phyloP scores from a whole-genome alignment of 2,113 vertebrate genomes.

The Jaculus jaculus region DNA sequence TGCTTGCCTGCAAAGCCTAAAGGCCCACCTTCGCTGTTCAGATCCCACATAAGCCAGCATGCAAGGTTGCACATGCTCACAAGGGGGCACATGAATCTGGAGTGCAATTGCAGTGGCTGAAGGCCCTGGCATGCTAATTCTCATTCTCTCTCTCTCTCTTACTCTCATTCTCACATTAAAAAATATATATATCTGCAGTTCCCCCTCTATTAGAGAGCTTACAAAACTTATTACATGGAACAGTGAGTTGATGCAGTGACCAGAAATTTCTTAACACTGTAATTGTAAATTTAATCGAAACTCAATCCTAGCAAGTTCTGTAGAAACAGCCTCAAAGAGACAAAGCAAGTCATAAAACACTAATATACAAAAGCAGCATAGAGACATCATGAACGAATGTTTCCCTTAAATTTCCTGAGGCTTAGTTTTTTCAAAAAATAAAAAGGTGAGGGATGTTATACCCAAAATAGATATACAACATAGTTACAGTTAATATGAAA shows the following conservation, averaged over 20 bases:
- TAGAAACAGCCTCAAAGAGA: conserved; percentile 57
- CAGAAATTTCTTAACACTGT: conserved; percentile 65
- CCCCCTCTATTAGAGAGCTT: conserved; percentile 57
- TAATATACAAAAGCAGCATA: conserved; percentile 12
- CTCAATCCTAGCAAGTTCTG: conserved; percentile 45
- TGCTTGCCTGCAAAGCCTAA: too few relatives aligned
- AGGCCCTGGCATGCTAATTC: too few relatives aligned
- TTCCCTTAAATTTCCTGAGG: conserved; percentile 36
- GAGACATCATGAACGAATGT: conserved; percentile 21
- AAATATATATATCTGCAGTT: conserved; percentile 24
- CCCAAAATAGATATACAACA: neutral
- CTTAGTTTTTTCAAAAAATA: conserved; percentile 56
- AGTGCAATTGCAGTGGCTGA: too few relatives aligned
- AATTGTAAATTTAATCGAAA: conserved; percentile 66
- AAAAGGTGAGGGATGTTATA: neutral
- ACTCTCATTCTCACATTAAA: too few relatives aligned
- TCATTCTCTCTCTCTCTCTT: too few relatives aligned
- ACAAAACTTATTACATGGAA: conserved; percentile 59
- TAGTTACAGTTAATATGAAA: conserved; percentile 17
- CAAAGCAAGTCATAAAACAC: conserved; percentile 51
- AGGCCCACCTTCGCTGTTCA: too few relatives aligned
- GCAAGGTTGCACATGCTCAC: too few relatives aligned
- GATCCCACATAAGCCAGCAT: too few relatives aligned
- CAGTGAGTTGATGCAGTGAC: conserved; percentile 57
- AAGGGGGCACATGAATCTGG: too few relatives aligned